Base-by-base conservation (phyloP, 2,888 invertebrate species). In the Nysson spinosus region DNA sequence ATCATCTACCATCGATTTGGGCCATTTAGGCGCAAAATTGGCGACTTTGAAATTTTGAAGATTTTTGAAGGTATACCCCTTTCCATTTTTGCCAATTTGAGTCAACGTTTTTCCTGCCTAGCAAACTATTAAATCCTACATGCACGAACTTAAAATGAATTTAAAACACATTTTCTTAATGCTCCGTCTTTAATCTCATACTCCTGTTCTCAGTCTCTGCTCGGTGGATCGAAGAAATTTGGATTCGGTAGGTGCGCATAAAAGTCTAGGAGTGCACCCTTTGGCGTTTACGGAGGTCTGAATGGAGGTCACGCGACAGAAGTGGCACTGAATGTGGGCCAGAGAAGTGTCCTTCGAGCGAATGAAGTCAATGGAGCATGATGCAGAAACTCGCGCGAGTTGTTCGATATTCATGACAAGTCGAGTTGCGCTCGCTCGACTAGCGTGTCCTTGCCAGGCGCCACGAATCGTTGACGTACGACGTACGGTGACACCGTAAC, bases 291-390 rank as follows among this genome's bases (percentile, higher is more conserved):
- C 51, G 61, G 57, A 44, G 42, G 54, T 32, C 63, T 75, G 78
- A 72, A 77, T 69, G 70, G 72, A 70, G 64, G 72, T 75, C 77
- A 72, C 74, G 73, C 60, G 69, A 63, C 61, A 44, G 40, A 58
- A 62, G 55, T 61, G 68, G 37, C 65, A 55, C 55, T 35, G 72
- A 75, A 79, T 75, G 69, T 78, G 78, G 77, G 73, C 63, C 78
- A 71, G 56, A 76, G 74, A 72, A 77, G 66, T 73, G 79, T 77
- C 76, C 80, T 77, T 79, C 73, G 62, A 34, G 12, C 43, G 67
- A 79, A 76, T 56, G 68, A 71, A 79, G 78, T 80, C 77, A 80
- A 80, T 77, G 79, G 74, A 76, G 74, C 72, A 55, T 37, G n/a
- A 12, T 1, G 34, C 39, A 37, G 20, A 16, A 46, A 42, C 37